Evolutionary conservation across 2,797 vertebrate species (phyloP), one percentile per base, ranked within the genome.

Genomic region (Heterohyrax brucei): DNA sequence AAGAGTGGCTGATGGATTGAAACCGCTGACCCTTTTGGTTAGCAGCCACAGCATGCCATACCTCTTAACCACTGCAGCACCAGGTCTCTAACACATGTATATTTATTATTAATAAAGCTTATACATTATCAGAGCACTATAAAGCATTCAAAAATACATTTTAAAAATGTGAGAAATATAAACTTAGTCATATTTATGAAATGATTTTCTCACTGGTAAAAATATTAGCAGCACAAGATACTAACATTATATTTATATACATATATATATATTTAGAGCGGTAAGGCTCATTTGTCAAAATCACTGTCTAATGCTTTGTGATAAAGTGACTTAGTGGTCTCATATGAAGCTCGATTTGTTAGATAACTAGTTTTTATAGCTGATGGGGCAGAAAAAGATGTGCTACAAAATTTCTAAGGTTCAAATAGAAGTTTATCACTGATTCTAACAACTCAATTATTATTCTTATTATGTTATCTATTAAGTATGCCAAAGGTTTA

Each of bases 271-370:
- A 18, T 61, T 61, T 61, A 82, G 24, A 84, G 48, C n/a, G 81
- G 14, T 62, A 61, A 30, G 9, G 39, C 64, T 93, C 21, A 77
- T 83, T 94, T 93, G 53, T 56, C 87, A 53, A 12, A 81, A 10
- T 79, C 30, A 85, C 53, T 50, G 10, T 68, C 92, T 56, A 84
- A 77, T 22, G 22, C 26, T 75, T 85, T 78, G 10, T 82, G 62
- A 59, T 44, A 61, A 76, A 19, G 16, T 50, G 56, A 75, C 81
- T 77, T 88, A 68, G 86, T 95, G 10, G 7, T 73, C 76, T 86
- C 28, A 14, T 79, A 88, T 96, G 79, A 76, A 83, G 19, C 21
- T 53, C 39, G 82, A 26, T 53, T 89, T 93, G 50, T 89, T 93
- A 64, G 80, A 92, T 44, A 59, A 78, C 10, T 80, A 46, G 1